Base-by-base conservation (phyloP, 2,888 invertebrate genomes). In the Drosophila atripex region DNA sequence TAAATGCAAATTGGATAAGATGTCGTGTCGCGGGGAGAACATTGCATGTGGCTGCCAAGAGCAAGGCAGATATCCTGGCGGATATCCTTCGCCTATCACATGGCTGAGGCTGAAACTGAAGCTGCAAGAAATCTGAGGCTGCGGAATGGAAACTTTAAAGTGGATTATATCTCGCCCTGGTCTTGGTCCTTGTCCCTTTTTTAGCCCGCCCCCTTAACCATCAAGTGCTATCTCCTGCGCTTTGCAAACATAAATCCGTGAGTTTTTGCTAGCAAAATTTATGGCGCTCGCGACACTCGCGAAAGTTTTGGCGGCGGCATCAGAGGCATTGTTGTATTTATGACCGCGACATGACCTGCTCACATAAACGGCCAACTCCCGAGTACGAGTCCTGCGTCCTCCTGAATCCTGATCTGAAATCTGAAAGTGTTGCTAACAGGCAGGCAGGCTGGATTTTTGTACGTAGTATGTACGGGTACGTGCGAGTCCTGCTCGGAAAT, bases 271-370 rank as follows among this genome's bases (percentile, higher is more conserved):
- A 69, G 58, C 69, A 77, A 90, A 70, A 89, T 89, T 89, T 89
- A 89, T 89, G 89, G 85, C 86, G 72, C 66, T 80, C 73, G 85
- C 87, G 86, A 86, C 86, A 80, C 85, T 80, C 83, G 58, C 82
- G 80, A 80, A 80, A 63, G 78, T 84, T 70, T 73, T 73, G 70
- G 73, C 52, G 57, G 58, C 75, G 76, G 55, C 59, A 69, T 54
- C 70, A 71, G 77, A 82, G 77, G 78, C 78, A 78, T 85, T 85
- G 74, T 75, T 78, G 86, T 86, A 89, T 89, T 90, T 89, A 90
- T 89, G 89, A 84, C 85, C 89, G 88, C 89, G 88, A 88, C 90
- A 89, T 90, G 89, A 90, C 90, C 90, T 89, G 88, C 75, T 68
- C 73, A 64, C 76, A 75, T 55, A 76, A 78, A 70, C 73, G 71